Base-by-base conservation (phyloP, 2,797 vertebrate species). In the Anguilla marmorata region DNA sequence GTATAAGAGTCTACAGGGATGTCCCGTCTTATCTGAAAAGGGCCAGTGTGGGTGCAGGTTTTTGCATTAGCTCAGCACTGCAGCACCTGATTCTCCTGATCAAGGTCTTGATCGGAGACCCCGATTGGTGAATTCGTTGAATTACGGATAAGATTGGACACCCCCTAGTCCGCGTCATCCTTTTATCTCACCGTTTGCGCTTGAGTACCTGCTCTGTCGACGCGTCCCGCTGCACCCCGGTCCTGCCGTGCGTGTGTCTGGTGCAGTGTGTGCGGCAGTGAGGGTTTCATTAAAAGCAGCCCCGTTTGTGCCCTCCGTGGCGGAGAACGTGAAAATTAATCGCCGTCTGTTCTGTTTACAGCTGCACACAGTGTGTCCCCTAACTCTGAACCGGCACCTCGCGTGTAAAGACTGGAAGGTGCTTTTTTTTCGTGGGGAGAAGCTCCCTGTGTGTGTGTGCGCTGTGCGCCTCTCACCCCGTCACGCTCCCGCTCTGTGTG, bases 351-450 rank as follows among this genome's bases (percentile, higher is more conserved):
- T 74, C 16, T 52, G 21, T 84, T 84, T 52, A 9, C 50, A 54
- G 37, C 50, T 84, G 41, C 50, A 48, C 50, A n/a, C 82, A 27
- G 52, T 84, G 82, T 84, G 37, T n/a, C 41, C 82, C 82, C 82
- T 74, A 30, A 74, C 27, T 74, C 72, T 74, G 27, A 74, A 74
- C 72, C 72, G 72, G 72, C 72, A 74, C 37, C 72, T 74, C 72
- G 33, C 72, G 33, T 74, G 72, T 74, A 74, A 74, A 74, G 72
- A 74, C 72, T 74, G 72, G 72, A 74, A 74, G 72, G 72, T 74
- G 72, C 72, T 74, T 74, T 52, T 74, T 52, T 74, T 74, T 74
- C 72, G 37, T 14, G 33, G 33, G 72, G 33, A 74, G 37, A 74
- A 37, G 2, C 72, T 74, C 72, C 33, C 37, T 41, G 37, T 74